Conservation (phyloP, 2,113 vertebrate genomes). For the Sapajus apella region DNA sequence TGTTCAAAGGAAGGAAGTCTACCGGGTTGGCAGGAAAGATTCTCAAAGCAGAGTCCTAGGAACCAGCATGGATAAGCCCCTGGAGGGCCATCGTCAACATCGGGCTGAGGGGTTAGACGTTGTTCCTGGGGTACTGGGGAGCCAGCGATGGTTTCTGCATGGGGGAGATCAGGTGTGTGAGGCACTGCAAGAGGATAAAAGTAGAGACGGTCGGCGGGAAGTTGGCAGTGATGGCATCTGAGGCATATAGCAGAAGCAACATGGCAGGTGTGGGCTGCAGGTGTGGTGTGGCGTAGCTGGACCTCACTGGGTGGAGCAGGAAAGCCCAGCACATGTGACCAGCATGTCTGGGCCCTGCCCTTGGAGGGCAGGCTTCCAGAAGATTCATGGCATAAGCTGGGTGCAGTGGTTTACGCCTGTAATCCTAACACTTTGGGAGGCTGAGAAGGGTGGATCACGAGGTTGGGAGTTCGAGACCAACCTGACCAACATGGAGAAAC, state of each 20-base stretch:
- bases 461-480: too few species aligned
- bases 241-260: background rate
- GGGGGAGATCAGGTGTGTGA: accelerated
- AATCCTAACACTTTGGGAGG: too few species aligned
- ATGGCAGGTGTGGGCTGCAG: background rate
- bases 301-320: accelerated
- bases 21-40: accelerated
- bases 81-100: accelerated
- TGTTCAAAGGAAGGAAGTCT: background rate
- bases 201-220: accelerated
- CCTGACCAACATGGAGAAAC: too few species aligned
- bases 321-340: accelerated
- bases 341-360: accelerated
- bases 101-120: background rate
- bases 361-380: background rate
- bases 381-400: too few species aligned
- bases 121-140: background rate
- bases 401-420: too few species aligned
- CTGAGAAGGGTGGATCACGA: too few species aligned
- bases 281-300: background rate
- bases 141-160: background rate
- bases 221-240: accelerated
- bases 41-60: background rate
- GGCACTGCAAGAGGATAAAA: accelerated
- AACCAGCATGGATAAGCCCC: background rate